These are phyloP conservation scores for Habropoda laboriosa DNA, from an alignment of 1,140 invertebrate species.

Conservation along the genomic window DNA sequence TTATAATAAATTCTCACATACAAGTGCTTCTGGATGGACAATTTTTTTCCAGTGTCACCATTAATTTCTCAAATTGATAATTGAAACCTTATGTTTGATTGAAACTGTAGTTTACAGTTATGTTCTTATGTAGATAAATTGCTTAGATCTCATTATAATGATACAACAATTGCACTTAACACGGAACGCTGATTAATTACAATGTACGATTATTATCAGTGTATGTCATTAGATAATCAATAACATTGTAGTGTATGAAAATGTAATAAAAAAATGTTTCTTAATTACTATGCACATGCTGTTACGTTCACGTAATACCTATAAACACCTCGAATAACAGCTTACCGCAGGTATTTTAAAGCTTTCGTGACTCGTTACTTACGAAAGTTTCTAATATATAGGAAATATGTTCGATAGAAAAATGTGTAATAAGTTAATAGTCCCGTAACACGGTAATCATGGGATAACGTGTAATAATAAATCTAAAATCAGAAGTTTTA, in stretches of 20 bases:
- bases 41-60: neutral
- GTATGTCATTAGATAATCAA: too few species aligned
- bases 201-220: neutral
- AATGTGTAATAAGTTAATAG: constrained; percentile 18
- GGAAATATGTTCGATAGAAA: neutral
- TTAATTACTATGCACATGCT: neutral
- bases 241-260: neutral
- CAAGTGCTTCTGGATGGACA: neutral
- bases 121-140: too few species aligned
- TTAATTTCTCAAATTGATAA: neutral
- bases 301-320: neutral
- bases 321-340: neutral
- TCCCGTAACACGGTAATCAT: neutral
- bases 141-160: neutral
- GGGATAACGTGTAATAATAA: neutral
- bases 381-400: neutral
- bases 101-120: too few species aligned
- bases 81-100: neutral
- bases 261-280: constrained; percentile 17
- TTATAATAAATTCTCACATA: too few species aligned
- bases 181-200: neutral
- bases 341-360: neutral
- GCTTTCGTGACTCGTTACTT: neutral
- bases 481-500: neutral
- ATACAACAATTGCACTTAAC: neutral